Base-by-base conservation (phyloP, 2,888 invertebrate species). In the Sphecodes monilicornis region DNA sequence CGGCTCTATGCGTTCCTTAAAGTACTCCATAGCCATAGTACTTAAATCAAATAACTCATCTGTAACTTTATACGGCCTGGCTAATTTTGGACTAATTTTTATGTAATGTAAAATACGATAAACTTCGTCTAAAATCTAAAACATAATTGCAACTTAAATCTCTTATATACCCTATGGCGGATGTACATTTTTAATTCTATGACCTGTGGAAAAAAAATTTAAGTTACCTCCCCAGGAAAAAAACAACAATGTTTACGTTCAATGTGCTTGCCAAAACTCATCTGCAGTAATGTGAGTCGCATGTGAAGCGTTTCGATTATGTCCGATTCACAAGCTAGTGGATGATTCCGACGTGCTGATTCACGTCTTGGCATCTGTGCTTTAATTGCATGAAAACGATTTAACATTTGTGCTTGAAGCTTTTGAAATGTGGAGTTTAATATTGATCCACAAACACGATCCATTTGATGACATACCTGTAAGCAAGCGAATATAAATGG, bases 11-110 rank as follows among this genome's bases (percentile, higher is more conserved):
- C 97, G 97, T 95, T 99, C 98, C 94, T 98, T 98, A 95, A 99
- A 99, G 95, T 98, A 98, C 95, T 99, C 99, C 98, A 99, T 98
- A 54, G 99, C 99, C 99, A 99, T 99, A 60, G 98, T 98, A 60
- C 98, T 98, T 87, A 99, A 96, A 95, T 99, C 99, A 95, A 98
- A 98, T 80, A 99, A 95, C 95, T 99, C 98, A 95, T 98, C 98
- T 13, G 98, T 98, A 84, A 99, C 98, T 95, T 98, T 98, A 95
- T 98, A 98, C 70, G 98, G 98, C 92, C 98, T 96, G 87, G 97
- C 97, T 91, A 98, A 95, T 94, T 97, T 98, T 41, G 97, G 97
- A 88, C 97, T 98, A 89, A 96, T 96, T 95, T 97, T 97, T 89
- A 99, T 97, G 94, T 98, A 98, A 90, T 97, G 96, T 91, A 98